Base-by-base conservation (phyloP, 1,140 invertebrate genomes). In the Sesamia nonagrioides region DNA sequence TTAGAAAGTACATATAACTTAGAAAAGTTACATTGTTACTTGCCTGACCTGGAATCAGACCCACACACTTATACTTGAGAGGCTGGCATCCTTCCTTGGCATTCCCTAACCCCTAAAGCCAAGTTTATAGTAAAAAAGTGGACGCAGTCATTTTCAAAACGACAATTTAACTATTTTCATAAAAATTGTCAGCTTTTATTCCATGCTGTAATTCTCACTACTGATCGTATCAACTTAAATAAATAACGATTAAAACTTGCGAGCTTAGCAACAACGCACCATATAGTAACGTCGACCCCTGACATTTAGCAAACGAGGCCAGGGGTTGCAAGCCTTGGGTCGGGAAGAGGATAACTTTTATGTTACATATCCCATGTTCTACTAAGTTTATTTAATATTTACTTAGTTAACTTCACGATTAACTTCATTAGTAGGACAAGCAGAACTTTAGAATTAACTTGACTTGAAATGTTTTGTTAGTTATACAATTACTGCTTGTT, bases 241-340 rank as follows among this genome's bases (percentile, higher is more conserved):
- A 35, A 37, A 61, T 61, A 17, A 35, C 37, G 60, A 35, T 61
- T 61, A 33, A 61, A 61, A 13, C 7, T 15, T 15, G 60, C 2
- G 11, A 37, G 60, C n/a, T 9, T 17, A 61, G 60, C 7, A 61
- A 40, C 60, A 61, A 37, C 60, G 15, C 15, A 27, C 18, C 37
- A 54, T 56, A 68, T 71, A 63, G 35, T 21, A 11, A 21, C 52
- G 2, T 40, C 63, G 77, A 81, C 76, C 80, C 71, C 76, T 81
- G 80, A 81, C 80, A 81, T 81, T 81, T 78, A 52, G n/a, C 71
- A 52, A 75, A 72, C 52, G 33, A 33, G 60, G 74, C 60, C 75
- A 75, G 68, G 63, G 77, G 45, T 73, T 56, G 18, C 77, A 45
- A 79, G 73, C 58, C 60, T 37, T 37, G 50, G 69, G 15, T 15